A percentile compares a stretch with the other conserved stretches of the same genome.
These are phyloP conservation scores for Solenodon paradoxus DNA, from an alignment of 2,113 vertebrate species.

Conservation along the genomic window DNA sequence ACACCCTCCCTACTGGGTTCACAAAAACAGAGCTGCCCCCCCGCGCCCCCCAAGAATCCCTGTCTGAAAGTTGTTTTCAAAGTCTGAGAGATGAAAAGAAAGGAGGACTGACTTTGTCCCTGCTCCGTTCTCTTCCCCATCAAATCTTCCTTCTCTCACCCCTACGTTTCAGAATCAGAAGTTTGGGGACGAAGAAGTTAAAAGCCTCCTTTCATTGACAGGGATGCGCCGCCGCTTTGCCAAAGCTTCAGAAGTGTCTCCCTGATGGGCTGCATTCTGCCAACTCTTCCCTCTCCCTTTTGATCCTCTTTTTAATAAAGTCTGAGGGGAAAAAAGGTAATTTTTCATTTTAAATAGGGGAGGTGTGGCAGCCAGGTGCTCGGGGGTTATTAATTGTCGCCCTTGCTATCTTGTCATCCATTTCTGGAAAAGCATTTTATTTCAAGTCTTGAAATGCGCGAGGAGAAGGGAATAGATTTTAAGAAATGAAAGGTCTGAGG, in stretches of 20 bases:
- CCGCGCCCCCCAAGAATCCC: too few relatives aligned
- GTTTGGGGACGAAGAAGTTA: neutral
- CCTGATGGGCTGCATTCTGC: slow-evolving; percentile 14
- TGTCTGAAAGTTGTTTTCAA: neutral
- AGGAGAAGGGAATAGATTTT: slow-evolving; percentile 50
- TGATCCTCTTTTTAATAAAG: slow-evolving; percentile 78
- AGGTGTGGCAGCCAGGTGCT: slow-evolving; percentile 52
- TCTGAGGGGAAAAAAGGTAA: slow-evolving; percentile 59
- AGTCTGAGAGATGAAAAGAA: neutral
- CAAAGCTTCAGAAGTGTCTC: neutral
- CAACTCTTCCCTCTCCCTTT: slow-evolving; percentile 51
- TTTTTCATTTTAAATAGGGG: slow-evolving; percentile 74
- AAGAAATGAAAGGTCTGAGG: slow-evolving; percentile 55
- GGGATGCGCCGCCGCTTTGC: neutral
- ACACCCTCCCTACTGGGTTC: neutral
- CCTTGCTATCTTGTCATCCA: slow-evolving; percentile 45
- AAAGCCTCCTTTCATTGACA: slow-evolving; percentile 52
- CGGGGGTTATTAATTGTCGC: slow-evolving; percentile 60
- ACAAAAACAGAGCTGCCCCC: neutral
- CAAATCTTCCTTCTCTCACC: neutral
- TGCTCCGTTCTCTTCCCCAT: neutral
- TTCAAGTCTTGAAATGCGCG: slow-evolving; percentile 63
- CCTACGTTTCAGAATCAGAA: neutral
- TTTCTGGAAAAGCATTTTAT: slow-evolving; percentile 66
- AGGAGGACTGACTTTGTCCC: neutral